Conservation (phyloP, 2,797 vertebrate species). For the Molossus molossus region DNA sequence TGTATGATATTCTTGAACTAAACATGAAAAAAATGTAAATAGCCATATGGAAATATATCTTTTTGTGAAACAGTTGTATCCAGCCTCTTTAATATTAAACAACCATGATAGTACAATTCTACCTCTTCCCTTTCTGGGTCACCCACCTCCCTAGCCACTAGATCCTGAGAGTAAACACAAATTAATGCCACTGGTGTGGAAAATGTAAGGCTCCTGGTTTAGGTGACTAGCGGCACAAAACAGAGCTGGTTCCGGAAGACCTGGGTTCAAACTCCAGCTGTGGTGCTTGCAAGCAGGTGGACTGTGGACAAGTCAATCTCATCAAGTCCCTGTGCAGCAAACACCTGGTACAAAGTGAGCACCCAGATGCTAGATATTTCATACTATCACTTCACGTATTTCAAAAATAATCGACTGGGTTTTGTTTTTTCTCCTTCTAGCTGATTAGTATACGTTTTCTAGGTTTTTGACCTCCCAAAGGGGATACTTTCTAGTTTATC, state of each 20-base stretch:
- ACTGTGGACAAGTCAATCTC: neutral
- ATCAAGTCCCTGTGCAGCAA: neutral
- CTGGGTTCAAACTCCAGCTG: neutral
- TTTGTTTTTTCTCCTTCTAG: neutral
- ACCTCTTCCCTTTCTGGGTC: neutral
- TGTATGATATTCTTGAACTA: slow-evolving; percentile 88
- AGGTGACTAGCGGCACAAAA: neutral
- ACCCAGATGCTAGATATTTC: neutral
- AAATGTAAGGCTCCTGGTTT: neutral
- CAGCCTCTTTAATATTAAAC: slow-evolving; percentile 68
- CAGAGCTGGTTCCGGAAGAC: neutral
- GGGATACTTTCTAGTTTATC: slow-evolving; percentile 24
- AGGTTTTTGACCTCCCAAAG: slow-evolving; percentile 14
- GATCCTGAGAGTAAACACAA: neutral
- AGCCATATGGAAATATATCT: slow-evolving; percentile 84
- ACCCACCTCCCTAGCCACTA: neutral
- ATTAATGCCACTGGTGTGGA: neutral
- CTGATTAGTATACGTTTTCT: slow-evolving; percentile 14
- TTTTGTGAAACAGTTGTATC: slow-evolving; percentile 82
- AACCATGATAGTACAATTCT: neutral
- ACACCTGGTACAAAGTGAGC: neutral
- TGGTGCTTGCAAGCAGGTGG: neutral
- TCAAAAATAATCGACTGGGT: neutral
- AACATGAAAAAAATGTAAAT: slow-evolving; percentile 85
- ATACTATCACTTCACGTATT: neutral